These are phyloP conservation scores for Chaetodon trifascialis DNA, from an alignment of 2,113 vertebrate genomes.

Conservation along the genomic window DNA sequence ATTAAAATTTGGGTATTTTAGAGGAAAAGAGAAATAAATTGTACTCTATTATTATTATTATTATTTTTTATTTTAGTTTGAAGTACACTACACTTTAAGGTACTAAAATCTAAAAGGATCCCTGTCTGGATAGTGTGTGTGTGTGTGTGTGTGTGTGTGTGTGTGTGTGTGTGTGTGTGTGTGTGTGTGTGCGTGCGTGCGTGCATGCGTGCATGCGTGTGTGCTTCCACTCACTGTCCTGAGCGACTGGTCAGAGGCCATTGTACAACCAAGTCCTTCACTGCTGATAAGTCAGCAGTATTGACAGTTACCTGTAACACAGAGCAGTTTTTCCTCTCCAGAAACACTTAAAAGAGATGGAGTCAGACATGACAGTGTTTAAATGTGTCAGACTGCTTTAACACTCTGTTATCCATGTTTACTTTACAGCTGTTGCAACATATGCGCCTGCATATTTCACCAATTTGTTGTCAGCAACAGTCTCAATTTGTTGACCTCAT, in stretches of 20 bases:
- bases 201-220: too few relatives aligned
- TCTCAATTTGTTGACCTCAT: neutral
- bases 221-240: neutral
- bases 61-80: too few relatives aligned
- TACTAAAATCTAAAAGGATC: neutral
- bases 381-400: neutral
- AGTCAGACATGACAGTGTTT: neutral
- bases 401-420: neutral
- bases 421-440: too few relatives aligned
- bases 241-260: slow-evolving; percentile 9
- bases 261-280: slow-evolving; percentile 6
- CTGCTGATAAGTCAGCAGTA: slow-evolving; percentile 16
- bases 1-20: too few relatives aligned
- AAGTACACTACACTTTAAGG: neutral
- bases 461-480: too few relatives aligned
- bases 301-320: slow-evolving; percentile 7
- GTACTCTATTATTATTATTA: too few relatives aligned
- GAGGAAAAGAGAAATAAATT: too few relatives aligned
- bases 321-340: slow-evolving; percentile 13
- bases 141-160: neutral
- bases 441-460: too few relatives aligned
- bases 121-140: neutral
- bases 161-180: neutral
- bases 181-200: neutral
- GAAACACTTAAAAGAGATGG: neutral